phyloP scores from a whole-genome alignment of 2,888 invertebrate genomes.

The Zhuqinia jingwanae region DNA sequence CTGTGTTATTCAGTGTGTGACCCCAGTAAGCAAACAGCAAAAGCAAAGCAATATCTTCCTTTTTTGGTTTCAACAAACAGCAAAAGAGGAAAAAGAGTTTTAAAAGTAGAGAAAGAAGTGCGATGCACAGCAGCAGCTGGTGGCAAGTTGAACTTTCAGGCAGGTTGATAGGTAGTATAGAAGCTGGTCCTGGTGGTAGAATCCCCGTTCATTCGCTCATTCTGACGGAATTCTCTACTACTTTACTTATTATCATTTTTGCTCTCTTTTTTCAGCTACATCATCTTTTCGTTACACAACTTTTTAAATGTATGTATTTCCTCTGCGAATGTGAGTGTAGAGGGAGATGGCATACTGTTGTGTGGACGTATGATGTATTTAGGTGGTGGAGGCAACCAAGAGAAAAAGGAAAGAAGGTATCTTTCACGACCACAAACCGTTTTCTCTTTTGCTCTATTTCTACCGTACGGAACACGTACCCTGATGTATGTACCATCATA shows the following conservation, averaged over 20 bases:
- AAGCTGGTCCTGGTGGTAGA: no score
- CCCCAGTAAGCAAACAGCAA: no score
- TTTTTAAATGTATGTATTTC: no score
- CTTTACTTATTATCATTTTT: conserved; percentile 48
- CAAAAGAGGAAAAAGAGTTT: conserved; percentile 26
- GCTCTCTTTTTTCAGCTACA: conserved; percentile 9
- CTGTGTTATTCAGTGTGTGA: no score
- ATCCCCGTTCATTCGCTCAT: background rate
- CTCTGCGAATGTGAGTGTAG: no score
- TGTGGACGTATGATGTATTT: background rate
- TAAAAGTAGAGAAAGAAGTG: conserved; percentile 23
- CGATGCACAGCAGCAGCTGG: conserved; percentile 65
- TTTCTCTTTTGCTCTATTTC: background rate
- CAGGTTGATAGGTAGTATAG: conserved; percentile 20
- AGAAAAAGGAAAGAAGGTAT: background rate
- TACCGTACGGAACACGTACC: no score
- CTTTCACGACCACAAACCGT: background rate
- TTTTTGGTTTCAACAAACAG: conserved; percentile 1
- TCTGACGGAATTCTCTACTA: no score
- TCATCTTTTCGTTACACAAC: background rate
- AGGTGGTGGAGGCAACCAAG: no score
- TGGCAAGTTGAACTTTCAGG: conserved; percentile 28
- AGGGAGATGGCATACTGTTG: background rate
- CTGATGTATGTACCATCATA: no score
- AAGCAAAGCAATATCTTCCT: background rate